Evolutionary conservation across 2,888 invertebrate species (phyloP).

Genomic region (Balanococcus diminutus): DNA sequence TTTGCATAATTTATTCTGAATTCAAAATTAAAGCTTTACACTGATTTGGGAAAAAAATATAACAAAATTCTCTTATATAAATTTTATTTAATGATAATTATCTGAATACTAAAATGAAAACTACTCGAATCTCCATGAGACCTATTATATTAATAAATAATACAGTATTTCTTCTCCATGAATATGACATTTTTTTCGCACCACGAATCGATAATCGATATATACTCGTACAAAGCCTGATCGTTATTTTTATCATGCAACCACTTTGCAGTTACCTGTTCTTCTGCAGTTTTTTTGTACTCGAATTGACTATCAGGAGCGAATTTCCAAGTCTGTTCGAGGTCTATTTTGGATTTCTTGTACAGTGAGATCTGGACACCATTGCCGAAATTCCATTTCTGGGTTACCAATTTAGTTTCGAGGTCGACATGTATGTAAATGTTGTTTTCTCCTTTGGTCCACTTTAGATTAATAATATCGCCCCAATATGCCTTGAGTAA

Average conservation of each 20-base stretch:
- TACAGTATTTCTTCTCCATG: neutral
- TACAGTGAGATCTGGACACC: neutral
- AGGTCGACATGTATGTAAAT: no score
- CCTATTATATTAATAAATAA: constrained; percentile 1
- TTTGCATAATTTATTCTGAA: no score
- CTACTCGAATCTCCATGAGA: no score
- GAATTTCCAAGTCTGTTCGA: neutral
- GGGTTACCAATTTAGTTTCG: neutral
- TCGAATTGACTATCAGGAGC: neutral
- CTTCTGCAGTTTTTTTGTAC: neutral
- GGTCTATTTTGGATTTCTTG: neutral
- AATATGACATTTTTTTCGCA: neutral
- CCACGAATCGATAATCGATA: neutral
- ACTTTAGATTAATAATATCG: neutral
- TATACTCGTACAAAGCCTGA: neutral
- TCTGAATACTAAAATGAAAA: no score
- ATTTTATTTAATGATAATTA: no score
- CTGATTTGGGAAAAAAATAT: no score
- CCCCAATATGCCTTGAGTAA: neutral
- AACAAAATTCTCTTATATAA: no score
- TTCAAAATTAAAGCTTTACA: no score
- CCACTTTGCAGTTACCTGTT: neutral
- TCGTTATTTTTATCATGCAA: neutral
- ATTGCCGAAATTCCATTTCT: neutral
- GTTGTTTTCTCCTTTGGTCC: neutral